These are phyloP conservation scores for Puntigrus tetrazona DNA, from an alignment of 2,113 vertebrate species.

Conservation along the genomic window DNA sequence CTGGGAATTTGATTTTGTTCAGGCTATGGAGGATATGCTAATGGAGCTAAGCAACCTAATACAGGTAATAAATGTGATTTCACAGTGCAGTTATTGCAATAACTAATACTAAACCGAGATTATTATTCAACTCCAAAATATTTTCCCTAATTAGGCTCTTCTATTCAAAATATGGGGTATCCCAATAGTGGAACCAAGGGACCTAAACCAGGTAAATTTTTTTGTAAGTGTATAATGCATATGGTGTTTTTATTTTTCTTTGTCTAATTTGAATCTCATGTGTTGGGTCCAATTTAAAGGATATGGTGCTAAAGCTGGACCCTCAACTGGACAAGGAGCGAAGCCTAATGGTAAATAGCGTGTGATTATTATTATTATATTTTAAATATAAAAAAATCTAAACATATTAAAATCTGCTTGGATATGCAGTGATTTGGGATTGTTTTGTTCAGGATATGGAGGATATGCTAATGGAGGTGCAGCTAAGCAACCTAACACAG, in stretches of 20 bases:
- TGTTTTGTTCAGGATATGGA: conserved; percentile 28
- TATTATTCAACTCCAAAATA: neutral
- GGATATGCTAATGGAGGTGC: conserved; percentile 30
- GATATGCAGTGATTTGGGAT: neutral
- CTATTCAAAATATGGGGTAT: neutral
- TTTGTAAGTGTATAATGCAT: too few species aligned
- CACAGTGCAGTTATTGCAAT: neutral
- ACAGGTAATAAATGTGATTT: conserved; percentile 18
- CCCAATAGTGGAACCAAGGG: neutral
- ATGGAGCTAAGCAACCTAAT: conserved; percentile 18
- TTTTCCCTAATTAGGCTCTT: neutral
- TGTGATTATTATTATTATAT: neutral
- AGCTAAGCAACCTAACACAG: conserved; percentile 22
- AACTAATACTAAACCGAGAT: neutral
- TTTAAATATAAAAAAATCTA: too few species aligned
- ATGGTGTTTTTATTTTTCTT: neutral
- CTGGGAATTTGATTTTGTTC: neutral
- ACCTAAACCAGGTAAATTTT: conserved; percentile 39
- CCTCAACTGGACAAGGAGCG: neutral
- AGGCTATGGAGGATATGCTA: conserved; percentile 47
- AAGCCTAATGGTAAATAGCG: neutral
- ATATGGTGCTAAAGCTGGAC: neutral
- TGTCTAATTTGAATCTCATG: neutral
- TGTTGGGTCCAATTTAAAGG: neutral
- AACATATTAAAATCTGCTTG: neutral